Conservation (phyloP, 2,888 invertebrate genomes). For the Agonopterix arenella region DNA sequence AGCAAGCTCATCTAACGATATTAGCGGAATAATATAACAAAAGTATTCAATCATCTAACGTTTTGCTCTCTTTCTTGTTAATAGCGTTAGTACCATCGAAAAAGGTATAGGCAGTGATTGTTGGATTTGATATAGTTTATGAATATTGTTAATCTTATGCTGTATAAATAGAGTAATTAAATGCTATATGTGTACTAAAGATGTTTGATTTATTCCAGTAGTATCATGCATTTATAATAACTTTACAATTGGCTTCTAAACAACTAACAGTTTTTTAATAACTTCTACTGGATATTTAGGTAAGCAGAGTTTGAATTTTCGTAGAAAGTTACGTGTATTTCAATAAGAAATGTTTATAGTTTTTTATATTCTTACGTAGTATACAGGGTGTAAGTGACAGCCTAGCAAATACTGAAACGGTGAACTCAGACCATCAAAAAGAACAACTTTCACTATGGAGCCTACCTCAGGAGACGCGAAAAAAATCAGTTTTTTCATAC, state of each 20-base stretch:
- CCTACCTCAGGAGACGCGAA: no score
- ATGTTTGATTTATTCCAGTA: slow-evolving; percentile 70
- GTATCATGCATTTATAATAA: slow-evolving; percentile 24
- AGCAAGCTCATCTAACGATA: slow-evolving; percentile 40
- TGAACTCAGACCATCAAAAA: no score
- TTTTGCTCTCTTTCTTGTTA: slow-evolving; percentile 69
- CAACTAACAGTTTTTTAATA: slow-evolving; percentile 42
- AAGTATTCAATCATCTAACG: slow-evolving; percentile 50
- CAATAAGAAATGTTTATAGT: slow-evolving; percentile 30
- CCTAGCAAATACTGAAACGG: no score
- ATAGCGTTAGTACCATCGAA: slow-evolving; percentile 71
- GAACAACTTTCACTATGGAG: no score
- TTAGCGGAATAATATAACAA: slow-evolving; percentile 34
- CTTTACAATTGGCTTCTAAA: slow-evolving; percentile 32
- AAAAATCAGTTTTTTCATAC: no score
- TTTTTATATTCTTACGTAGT: no score
- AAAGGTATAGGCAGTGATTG: slow-evolving; percentile 73
- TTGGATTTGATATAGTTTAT: slow-evolving; percentile 78
- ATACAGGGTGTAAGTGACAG: no score
- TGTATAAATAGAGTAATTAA: slow-evolving; percentile 77
- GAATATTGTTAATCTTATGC: slow-evolving; percentile 76
- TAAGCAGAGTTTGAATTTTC: slow-evolving; percentile 49
- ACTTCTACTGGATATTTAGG: slow-evolving; percentile 53
- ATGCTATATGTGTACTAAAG: slow-evolving; percentile 72
- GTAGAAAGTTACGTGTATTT: slow-evolving; percentile 30